Percentiles rank a stretch among this genome's conserved stretches.
These are phyloP conservation scores for Octopus sinensis DNA, from an alignment of 1,140 invertebrate species.

Conservation along the genomic window DNA sequence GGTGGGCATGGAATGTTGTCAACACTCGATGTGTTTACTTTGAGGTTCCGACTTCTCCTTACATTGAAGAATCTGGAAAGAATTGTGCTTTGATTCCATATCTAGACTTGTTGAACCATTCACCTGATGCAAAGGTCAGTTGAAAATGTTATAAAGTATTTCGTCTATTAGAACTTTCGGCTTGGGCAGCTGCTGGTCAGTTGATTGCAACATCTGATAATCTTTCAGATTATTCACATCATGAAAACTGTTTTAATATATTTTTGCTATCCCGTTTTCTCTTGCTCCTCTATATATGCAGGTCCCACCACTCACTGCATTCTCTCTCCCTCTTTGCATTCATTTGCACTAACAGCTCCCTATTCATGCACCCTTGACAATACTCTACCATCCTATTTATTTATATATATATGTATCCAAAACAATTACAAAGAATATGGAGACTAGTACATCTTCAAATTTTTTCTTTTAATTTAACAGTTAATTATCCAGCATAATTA, in stretches of 20 bases:
- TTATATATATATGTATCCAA: too few species aligned
- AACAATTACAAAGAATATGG: too few species aligned
- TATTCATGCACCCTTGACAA: too few species aligned
- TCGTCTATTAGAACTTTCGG: neutral
- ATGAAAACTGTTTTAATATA: neutral
- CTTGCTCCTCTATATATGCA: too few species aligned
- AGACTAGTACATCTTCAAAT: too few species aligned
- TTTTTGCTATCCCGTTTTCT: neutral
- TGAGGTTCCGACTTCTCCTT: slow-evolving; percentile 20
- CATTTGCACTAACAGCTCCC: too few species aligned
- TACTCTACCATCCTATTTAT: too few species aligned
- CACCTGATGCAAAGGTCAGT: slow-evolving; percentile 56
- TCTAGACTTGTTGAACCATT: slow-evolving; percentile 78
- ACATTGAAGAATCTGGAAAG: slow-evolving; percentile 52
- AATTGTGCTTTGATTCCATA: slow-evolving; percentile 72
- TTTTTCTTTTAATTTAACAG: too few species aligned
- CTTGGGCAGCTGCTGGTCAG: neutral
- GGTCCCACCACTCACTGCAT: too few species aligned
- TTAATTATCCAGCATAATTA: too few species aligned
- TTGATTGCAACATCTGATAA: neutral
- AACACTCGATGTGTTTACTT: slow-evolving; percentile 72
- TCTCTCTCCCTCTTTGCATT: too few species aligned
- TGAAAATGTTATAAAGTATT: neutral
- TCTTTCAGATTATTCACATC: neutral
- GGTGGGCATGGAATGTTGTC: slow-evolving; percentile 70